Evolutionary conservation across 2,113 vertebrate genomes (phyloP), one percentile per base, ranked within the genome.

Genomic region (Pomatorhinus ruficollis): DNA sequence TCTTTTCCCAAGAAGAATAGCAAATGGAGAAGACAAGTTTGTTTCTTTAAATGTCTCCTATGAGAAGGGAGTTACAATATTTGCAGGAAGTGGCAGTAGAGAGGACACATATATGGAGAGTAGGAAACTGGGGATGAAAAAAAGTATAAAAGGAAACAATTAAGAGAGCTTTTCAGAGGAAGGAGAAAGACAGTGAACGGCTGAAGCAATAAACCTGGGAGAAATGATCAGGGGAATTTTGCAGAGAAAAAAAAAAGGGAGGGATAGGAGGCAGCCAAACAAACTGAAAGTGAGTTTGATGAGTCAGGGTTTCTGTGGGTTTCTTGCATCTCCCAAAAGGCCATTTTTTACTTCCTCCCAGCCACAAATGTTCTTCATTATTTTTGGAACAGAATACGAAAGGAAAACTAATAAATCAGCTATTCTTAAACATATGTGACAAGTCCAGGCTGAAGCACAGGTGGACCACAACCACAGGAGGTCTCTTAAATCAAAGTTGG

Each of bases 291-390:
- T 40, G 45, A 91, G 28, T 93, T 94, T 85, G 54, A 94, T 90
- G 93, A 93, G 49, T 96, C 89, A 94, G 82, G 91, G 59, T 90
- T 95, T 94, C 91, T 97, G 89, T 75, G 94, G 91, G 35, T 90
- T 95, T 91, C 53, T 87, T 93, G 39, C 52, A 53, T 60, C 44
- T 90, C 69, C 57, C 83, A 75, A 89, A 96, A 60, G 61, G n/a
- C 77, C 45, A 45, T 83, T 93, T 94, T 93, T 65, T 42, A 60
- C 74, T 94, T 89, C 65, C 53, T 94, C 54, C 10, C 40, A 85
- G 57, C 78, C 93, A 91, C 84, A 93, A 85, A 87, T 89, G 56
- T 79, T 87, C 49, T 72, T 87, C 31, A 8, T 76, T 76, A 60
- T 91, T 94, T 87, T 89, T 95, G 53, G 65, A 96, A 77, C 54